Percentiles rank a stretch among this genome's conserved stretches.
These are phyloP conservation scores for Amphipyra tragopoginis DNA, from an alignment of 2,888 invertebrate species.

Conservation along the genomic window DNA sequence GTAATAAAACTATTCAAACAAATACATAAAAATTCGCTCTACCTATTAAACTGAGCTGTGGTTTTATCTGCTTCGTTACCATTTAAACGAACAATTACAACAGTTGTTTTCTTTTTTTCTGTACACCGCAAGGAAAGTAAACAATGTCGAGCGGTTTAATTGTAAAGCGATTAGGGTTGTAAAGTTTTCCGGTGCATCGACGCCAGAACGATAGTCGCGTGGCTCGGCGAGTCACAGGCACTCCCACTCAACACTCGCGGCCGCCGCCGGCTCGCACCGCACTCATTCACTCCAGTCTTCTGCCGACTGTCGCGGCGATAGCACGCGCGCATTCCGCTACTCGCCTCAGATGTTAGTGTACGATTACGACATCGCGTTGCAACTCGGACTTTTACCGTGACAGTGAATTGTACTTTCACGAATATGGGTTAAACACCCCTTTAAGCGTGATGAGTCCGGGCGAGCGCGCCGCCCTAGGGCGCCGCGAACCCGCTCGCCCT, in stretches of 20 bases:
- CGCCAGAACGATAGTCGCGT: conserved; percentile 75
- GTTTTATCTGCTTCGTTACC: conserved; percentile 49
- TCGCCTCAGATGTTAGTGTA: conserved; percentile 86
- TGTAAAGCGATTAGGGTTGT: conserved; percentile 86
- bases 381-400: conserved; percentile 85
- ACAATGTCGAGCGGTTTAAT: conserved; percentile 81
- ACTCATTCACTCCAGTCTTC: conserved; percentile 87
- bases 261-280: conserved; percentile 80
- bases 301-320: conserved; percentile 84
- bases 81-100: conserved; percentile 52
- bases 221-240: conserved; percentile 75
- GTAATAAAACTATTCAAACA: conserved; percentile 4
- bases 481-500: conserved; percentile 88
- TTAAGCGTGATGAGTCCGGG: conserved; percentile 86
- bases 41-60: conserved; percentile 17
- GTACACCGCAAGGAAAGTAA: conserved; percentile 79
- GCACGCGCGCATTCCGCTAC: conserved; percentile 77
- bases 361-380: conserved; percentile 87
- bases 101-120: conserved; percentile 47
- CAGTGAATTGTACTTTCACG: conserved; percentile 82
- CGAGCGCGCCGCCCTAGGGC: conserved; percentile 88
- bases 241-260: conserved; percentile 82
- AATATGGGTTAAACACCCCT: conserved; percentile 94
- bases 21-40: conserved; percentile 7
- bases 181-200: conserved; percentile 87